Percentiles rank a stretch among this genome's conserved stretches.
Evolutionary conservation across 2,797 vertebrate genomes (phyloP).

Genomic region (Octomys mimax): DNA sequence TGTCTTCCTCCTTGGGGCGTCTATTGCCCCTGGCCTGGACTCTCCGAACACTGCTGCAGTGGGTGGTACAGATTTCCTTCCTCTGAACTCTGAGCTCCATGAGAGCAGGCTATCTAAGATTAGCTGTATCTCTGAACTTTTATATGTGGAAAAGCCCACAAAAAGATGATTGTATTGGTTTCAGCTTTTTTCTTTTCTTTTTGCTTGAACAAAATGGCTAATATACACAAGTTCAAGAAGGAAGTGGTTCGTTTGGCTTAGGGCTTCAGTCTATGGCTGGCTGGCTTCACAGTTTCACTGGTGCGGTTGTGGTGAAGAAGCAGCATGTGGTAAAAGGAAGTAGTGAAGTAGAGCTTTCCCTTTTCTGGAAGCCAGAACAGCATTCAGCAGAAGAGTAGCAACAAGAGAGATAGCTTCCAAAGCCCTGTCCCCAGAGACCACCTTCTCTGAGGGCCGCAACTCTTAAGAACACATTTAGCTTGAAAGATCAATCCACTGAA

Average conservation of each 20-base stretch:
- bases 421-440: not conserved
- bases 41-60: not conserved
- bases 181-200: not conserved
- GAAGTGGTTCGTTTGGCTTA: not conserved
- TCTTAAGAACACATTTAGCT: not conserved
- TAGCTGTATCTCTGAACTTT: not conserved
- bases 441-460: not conserved
- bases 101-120: not conserved
- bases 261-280: not conserved
- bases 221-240: not conserved
- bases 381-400: not conserved
- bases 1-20: not conserved
- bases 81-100: not conserved
- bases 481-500: not conserved
- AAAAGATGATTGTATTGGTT: not conserved
- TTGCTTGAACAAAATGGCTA: not conserved
- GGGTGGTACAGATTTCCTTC: not conserved
- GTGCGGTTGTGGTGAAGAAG: not conserved
- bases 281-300: not conserved
- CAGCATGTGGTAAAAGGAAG: not conserved
- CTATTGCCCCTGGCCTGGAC: not conserved
- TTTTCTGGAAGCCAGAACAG: not conserved
- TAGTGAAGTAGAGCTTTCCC: not conserved
- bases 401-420: not conserved
- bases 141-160: not conserved